Base-by-base conservation (phyloP, 2,113 vertebrate species). In the Eulemur rufifrons region DNA sequence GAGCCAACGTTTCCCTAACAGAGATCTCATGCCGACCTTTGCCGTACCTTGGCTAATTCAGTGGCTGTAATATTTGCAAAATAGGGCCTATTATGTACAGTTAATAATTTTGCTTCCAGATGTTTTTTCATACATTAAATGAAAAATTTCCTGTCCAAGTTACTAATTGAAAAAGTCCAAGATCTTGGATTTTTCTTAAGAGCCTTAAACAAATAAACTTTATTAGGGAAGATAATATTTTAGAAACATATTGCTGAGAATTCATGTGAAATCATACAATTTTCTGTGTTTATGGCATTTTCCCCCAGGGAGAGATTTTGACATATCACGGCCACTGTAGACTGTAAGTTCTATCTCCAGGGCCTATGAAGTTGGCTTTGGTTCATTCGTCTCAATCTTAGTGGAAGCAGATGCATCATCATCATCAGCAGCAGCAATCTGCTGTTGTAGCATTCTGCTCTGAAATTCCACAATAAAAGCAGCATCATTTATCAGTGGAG, bases 331-430 rank as follows among this genome's bases (percentile, higher is more conserved):
- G 94, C 52, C 4, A 71, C 15, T 39, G 92, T 0, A 11, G 97
- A 90, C 34, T 98, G 94, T 1, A 91, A 54, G 86, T 34, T 92
- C 98, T 10, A 98, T 98, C 63, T 98, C 97, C 64, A 98, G 63
- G 37, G 61, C 94, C 97, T 99, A 98, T 32, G 94, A 85, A 47
- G 59, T 97, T n/a, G 87, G 96, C 94, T 98, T 98, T 61, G 97
- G 93, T 20, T 98, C 95, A 0, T 95, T 95, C 63, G 98, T 69
- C 93, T 98, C 63, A 0, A 50, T 77, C 93, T 97, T 69, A 37
- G 88, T 96, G 3, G 98, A 97, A 71, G 90, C 92, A 56, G 95
- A 97, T 17, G 98, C 97, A 21, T 94, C 95, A 25, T 56, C 86
- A 50, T 45, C 52, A 32, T 61, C 29, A 50, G 2, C 20, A 27